Conservation (phyloP, 2,888 invertebrate species). For the Exocentrus adspersus region DNA sequence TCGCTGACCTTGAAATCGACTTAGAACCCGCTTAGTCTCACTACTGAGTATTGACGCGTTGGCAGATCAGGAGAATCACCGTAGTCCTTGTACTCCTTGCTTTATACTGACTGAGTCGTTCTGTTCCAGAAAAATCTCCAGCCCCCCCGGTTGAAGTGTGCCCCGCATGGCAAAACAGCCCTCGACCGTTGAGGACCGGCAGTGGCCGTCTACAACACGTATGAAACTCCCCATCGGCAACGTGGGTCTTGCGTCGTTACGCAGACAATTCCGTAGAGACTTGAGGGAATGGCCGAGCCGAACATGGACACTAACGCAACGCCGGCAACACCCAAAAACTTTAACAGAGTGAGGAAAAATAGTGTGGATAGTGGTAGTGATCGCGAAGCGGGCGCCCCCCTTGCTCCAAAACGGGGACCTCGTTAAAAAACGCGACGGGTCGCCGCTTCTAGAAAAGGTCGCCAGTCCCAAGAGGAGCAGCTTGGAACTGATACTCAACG, state of each 20-base stretch:
- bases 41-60: no score
- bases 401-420: slow-evolving; percentile 12
- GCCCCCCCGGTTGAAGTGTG: slow-evolving; percentile 52
- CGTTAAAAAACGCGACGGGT: slow-evolving; percentile 8
- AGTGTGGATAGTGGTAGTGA: slow-evolving; percentile 24
- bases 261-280: slow-evolving; percentile 57
- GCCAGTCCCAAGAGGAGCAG: slow-evolving; percentile 27
- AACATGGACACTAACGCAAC: slow-evolving; percentile 51
- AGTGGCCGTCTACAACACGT: slow-evolving; percentile 52
- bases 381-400: slow-evolving; percentile 18
- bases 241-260: slow-evolving; percentile 57
- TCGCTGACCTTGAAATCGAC: no score
- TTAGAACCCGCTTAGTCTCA: no score
- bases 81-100: no score
- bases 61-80: no score
- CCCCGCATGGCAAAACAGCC: slow-evolving; percentile 61
- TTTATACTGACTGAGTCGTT: no score
- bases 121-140: slow-evolving; percentile 56
- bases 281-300: slow-evolving; percentile 63
- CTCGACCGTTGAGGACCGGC: slow-evolving; percentile 50
- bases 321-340: slow-evolving; percentile 34
- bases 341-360: slow-evolving; percentile 42
- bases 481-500: slow-evolving; percentile 44
- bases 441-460: slow-evolving; percentile 8
- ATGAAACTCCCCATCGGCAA: slow-evolving; percentile 54